Evolutionary conservation across 2,113 vertebrate species (phyloP).

Genomic region (Centropristis striata): DNA sequence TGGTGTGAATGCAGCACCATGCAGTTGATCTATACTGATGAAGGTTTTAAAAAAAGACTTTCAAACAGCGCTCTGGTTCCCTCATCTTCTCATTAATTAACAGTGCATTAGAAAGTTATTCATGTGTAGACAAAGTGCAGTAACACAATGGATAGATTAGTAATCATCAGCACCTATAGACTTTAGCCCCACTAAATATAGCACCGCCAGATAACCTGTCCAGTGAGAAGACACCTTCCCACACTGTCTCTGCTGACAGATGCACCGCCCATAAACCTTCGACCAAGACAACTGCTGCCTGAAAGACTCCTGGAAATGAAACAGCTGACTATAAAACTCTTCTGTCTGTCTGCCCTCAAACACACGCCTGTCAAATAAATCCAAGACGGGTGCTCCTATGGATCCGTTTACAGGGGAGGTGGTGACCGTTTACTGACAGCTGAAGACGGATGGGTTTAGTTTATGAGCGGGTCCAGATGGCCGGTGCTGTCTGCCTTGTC

Average conservation of each 20-base stretch:
- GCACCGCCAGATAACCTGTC: conserved; percentile 21
- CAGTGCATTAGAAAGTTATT: neutral
- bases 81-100: neutral
- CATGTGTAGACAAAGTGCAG: neutral
- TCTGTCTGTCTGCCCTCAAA: conserved; percentile 56
- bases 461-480: conserved; percentile 66
- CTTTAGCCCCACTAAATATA: neutral
- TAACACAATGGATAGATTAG: conserved; percentile 15
- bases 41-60: neutral
- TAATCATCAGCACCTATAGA: conserved; percentile 6
- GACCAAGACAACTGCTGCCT: conserved; percentile 54
- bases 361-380: conserved; percentile 76
- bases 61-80: neutral
- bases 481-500: conserved; percentile 32
- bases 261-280: conserved; percentile 56
- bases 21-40: neutral
- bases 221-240: conserved; percentile 23
- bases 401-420: conserved; percentile 61
- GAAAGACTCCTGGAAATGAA: conserved; percentile 70
- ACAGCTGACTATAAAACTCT: conserved; percentile 75
- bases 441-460: conserved; percentile 60
- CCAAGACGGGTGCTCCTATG: conserved; percentile 30
- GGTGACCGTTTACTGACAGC: conserved; percentile 61
- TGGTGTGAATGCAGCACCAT: too few relatives aligned
- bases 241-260: conserved; percentile 39